phyloP scores from a whole-genome alignment of 2,888 invertebrate species.

The Geotrupes spiniger region DNA sequence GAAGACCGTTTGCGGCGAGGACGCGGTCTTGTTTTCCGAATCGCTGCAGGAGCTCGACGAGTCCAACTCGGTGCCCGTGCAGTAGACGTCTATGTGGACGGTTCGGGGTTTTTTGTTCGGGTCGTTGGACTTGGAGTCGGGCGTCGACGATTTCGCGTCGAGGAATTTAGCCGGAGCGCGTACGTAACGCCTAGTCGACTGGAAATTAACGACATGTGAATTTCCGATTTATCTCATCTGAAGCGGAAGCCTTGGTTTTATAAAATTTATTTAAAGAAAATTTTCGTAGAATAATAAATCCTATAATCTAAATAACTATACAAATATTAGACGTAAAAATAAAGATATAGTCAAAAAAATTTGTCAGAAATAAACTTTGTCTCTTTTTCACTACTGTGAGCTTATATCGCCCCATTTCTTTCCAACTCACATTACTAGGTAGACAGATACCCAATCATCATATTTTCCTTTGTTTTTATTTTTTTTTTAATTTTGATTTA shows the following conservation, averaged over 20 bases:
- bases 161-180: conserved; percentile 34
- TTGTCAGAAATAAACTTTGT: too few species aligned
- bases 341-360: too few species aligned
- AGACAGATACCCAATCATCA: too few species aligned
- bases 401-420: too few species aligned
- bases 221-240: not conserved
- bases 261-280: not conserved
- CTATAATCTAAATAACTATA: too few species aligned
- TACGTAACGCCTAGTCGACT: conserved; percentile 29
- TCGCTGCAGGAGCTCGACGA: conserved; percentile 36
- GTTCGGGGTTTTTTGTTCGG: conserved; percentile 57
- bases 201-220: conserved; percentile 16
- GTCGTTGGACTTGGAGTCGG: conserved; percentile 39
- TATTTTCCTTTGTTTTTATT: too few species aligned
- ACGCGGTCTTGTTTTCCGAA: conserved; percentile 50
- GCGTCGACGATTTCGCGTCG: conserved; percentile 14
- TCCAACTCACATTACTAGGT: too few species aligned
- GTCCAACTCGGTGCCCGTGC: conserved; percentile 61
- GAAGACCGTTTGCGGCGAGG: conserved; percentile 63
- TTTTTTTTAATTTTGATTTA: too few species aligned
- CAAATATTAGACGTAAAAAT: too few species aligned
- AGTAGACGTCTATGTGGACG: conserved; percentile 73
- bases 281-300: conserved; percentile 7
- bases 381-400: too few species aligned
- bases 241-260: conserved; percentile 10